Percentiles rank a stretch among this genome's conserved stretches.
These are phyloP conservation scores for Drosophila cognata DNA, from an alignment of 2,888 invertebrate genomes.

Conservation along the genomic window DNA sequence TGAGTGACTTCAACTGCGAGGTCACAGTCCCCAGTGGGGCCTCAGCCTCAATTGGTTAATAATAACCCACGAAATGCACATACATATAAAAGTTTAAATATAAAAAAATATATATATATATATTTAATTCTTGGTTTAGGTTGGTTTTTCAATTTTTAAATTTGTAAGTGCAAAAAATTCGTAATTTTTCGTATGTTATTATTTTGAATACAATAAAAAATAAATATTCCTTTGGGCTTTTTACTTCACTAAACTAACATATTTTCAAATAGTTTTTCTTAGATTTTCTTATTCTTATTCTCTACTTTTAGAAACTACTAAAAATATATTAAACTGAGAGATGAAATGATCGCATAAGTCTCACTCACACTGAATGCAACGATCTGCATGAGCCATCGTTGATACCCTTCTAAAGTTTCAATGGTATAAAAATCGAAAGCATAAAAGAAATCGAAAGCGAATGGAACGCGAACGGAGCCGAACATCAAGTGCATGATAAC, in stretches of 20 bases:
- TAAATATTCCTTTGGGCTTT: background rate
- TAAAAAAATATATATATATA: background rate
- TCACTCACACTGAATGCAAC: background rate
- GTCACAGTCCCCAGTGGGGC: slow-evolving; percentile 27
- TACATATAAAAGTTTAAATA: too few species aligned
- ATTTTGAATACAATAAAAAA: background rate
- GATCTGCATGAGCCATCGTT: slow-evolving; percentile 5
- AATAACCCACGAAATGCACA: slow-evolving; percentile 5
- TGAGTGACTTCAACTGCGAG: slow-evolving; percentile 52
- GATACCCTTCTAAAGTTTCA: slow-evolving; percentile 49
- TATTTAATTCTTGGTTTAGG: background rate
- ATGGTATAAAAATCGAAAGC: slow-evolving; percentile 79
- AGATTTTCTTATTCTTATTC: too few species aligned
- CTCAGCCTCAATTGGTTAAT: slow-evolving; percentile 4
- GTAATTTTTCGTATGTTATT: background rate
- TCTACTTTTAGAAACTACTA: too few species aligned
- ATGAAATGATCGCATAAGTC: background rate
- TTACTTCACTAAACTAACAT: too few species aligned
- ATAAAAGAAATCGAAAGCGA: slow-evolving; percentile 79
- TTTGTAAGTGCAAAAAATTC: background rate
- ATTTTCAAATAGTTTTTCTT: too few species aligned
- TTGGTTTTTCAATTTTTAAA: background rate
- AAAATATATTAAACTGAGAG: background rate
- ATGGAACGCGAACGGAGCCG: slow-evolving; percentile 46
- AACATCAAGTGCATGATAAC: slow-evolving; percentile 77